phyloP scores from a whole-genome alignment of 35 echinoderm and acorn worm genomes.

The Acanthaster planci region DNA sequence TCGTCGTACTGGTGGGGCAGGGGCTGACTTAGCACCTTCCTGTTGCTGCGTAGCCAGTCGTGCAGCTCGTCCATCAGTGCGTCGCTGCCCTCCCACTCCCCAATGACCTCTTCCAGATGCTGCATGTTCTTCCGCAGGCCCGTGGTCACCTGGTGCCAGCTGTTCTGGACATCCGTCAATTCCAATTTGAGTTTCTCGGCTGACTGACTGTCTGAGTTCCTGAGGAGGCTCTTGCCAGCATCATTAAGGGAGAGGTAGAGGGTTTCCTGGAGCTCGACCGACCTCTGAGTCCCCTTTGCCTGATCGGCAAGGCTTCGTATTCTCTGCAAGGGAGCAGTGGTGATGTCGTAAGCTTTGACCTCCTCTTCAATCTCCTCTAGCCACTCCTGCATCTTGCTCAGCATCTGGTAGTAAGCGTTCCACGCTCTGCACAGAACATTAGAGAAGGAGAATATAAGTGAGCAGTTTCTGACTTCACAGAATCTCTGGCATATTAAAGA shows the following conservation, averaged over 20 bases:
- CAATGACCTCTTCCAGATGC: constrained; percentile 63
- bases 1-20: constrained; percentile 80
- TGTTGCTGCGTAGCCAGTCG: constrained; percentile 68
- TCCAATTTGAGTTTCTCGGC: constrained; percentile 68
- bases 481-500: no score
- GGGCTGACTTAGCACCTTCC: constrained; percentile 42
- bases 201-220: constrained; percentile 68
- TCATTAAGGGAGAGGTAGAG: constrained; percentile 84
- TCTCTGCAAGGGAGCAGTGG: constrained; percentile 74
- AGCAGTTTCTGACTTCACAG: no score
- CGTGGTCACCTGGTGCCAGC: constrained; percentile 82
- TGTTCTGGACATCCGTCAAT: constrained; percentile 71
- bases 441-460: background rate
- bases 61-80: constrained; percentile 76
- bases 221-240: constrained; percentile 70
- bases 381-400: constrained; percentile 84
- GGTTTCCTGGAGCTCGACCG: constrained; percentile 70
- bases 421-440: constrained; percentile 58
- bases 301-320: no score
- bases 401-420: constrained; percentile 72
- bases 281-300: constrained; percentile 60
- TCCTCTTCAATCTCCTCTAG: constrained; percentile 74
- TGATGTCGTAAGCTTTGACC: constrained; percentile 51
- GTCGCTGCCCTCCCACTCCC: constrained; percentile 75
- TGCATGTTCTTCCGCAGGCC: constrained; percentile 53